These are phyloP conservation scores for Diabrotica undecimpunctata DNA, from an alignment of 1,140 invertebrate genomes.

Conservation along the genomic window DNA sequence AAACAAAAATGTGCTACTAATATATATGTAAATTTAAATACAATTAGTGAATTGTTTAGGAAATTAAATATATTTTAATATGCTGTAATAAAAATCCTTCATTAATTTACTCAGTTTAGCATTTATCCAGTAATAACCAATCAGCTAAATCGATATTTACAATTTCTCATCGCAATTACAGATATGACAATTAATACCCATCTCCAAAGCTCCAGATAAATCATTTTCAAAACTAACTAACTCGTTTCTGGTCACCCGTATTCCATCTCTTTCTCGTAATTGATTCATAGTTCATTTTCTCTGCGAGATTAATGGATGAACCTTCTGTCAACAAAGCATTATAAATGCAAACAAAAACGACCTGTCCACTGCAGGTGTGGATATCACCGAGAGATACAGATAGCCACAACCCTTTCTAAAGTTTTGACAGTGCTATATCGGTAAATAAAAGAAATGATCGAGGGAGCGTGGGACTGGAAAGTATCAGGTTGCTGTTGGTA, in stretches of 20 bases:
- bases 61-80: no score
- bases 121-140: no score
- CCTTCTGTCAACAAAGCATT: slow-evolving; percentile 38
- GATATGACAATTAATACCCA: neutral
- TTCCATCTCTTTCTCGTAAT: slow-evolving; percentile 22
- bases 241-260: neutral
- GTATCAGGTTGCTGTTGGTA: no score
- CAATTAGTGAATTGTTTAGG: no score
- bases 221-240: neutral
- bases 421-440: neutral
- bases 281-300: slow-evolving; percentile 35
- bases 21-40: no score
- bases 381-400: neutral
- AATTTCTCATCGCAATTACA: no score
- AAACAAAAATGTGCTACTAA: no score
- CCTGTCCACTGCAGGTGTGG: slow-evolving; percentile 29
- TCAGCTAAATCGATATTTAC: no score
- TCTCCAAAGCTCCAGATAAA: neutral
- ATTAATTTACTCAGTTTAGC: no score
- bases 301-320: slow-evolving; percentile 37
- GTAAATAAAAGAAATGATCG: neutral
- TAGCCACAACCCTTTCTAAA: neutral
- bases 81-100: no score
- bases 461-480: no score
- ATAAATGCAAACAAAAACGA: slow-evolving; percentile 39